A percentile compares a stretch with the other conserved stretches of the same genome.
These are phyloP conservation scores for Latheticus oryzae DNA, from an alignment of 2,888 invertebrate genomes.

Conservation along the genomic window DNA sequence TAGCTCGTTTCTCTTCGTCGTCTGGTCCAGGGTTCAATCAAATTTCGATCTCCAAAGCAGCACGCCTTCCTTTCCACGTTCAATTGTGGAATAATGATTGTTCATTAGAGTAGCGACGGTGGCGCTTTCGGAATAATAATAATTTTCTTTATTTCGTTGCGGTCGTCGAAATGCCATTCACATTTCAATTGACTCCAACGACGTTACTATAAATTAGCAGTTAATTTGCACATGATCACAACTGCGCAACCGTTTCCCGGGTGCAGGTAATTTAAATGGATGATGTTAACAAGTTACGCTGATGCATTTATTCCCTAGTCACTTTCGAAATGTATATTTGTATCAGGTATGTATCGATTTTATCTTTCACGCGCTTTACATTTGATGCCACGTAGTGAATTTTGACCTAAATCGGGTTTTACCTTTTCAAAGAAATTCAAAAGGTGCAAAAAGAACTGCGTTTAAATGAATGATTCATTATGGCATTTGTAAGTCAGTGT, in stretches of 20 bases:
- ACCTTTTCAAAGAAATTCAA: background rate
- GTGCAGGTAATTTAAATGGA: constrained; percentile 34
- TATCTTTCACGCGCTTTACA: constrained; percentile 2
- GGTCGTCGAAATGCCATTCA: constrained; percentile 19
- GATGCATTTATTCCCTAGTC: constrained; percentile 20
- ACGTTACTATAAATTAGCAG: constrained; percentile 41
- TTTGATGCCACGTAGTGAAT: constrained; percentile 8
- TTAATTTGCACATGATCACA: constrained; percentile 42
- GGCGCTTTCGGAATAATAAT: constrained; percentile 39
- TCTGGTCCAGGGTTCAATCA: constrained; percentile 34
- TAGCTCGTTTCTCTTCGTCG: constrained; percentile 6
- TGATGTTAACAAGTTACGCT: constrained; percentile 33
- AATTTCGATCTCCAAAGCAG: constrained; percentile 30
- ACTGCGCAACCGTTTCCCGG: constrained; percentile 23
- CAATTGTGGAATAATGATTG: constrained; percentile 40
- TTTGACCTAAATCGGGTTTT: constrained; percentile 12
- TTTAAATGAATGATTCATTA: too few species aligned
- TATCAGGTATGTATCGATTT: constrained; percentile 20
- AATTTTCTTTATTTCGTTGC: constrained; percentile 37
- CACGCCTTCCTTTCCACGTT: constrained; percentile 34
- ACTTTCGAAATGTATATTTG: constrained; percentile 9
- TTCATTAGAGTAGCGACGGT: constrained; percentile 29
- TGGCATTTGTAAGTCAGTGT: too few species aligned
- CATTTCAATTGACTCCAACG: constrained; percentile 35
- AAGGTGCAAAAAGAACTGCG: background rate